A percentile compares a stretch with the other conserved stretches of the same genome.
Evolutionary conservation across 2,888 invertebrate species (phyloP).

Genomic region (Lasioglossum malachurum): DNA sequence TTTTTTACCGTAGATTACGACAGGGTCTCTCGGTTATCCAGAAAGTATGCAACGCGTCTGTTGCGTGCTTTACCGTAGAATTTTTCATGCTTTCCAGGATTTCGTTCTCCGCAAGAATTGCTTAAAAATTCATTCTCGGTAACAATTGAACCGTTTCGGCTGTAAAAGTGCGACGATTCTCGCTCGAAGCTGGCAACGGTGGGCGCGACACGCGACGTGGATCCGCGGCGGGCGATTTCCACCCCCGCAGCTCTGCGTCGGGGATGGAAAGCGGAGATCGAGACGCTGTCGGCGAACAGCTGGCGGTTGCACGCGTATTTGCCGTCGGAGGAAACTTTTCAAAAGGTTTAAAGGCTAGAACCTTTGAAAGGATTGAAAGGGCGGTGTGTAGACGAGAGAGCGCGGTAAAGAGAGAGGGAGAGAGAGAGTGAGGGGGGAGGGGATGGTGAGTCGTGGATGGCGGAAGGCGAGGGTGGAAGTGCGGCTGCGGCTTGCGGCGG

Average conservation of each 20-base stretch:
- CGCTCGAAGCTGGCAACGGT: not conserved
- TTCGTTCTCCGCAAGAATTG: not conserved
- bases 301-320: conserved; percentile 30
- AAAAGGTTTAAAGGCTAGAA: conserved; percentile 35
- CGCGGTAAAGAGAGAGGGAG: not conserved
- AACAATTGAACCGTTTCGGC: not conserved
- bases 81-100: no score
- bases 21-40: not conserved
- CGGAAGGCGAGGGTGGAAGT: conserved; percentile 1
- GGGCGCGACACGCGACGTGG: not conserved
- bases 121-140: no score
- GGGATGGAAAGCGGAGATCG: not conserved
- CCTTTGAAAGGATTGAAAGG: conserved; percentile 40
- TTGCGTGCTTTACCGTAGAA: not conserved
- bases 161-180: not conserved
- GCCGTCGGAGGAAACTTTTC: conserved; percentile 32
- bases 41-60: not conserved
- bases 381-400: conserved; percentile 28
- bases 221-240: not conserved
- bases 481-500: conserved; percentile 24
- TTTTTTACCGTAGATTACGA: not conserved
- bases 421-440: not conserved
- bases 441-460: not conserved
- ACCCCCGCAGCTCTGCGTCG: not conserved
- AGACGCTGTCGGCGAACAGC: conserved; percentile 23